Evolutionary conservation across 2,113 vertebrate species (phyloP).

Genomic region (Cairina moschata): DNA sequence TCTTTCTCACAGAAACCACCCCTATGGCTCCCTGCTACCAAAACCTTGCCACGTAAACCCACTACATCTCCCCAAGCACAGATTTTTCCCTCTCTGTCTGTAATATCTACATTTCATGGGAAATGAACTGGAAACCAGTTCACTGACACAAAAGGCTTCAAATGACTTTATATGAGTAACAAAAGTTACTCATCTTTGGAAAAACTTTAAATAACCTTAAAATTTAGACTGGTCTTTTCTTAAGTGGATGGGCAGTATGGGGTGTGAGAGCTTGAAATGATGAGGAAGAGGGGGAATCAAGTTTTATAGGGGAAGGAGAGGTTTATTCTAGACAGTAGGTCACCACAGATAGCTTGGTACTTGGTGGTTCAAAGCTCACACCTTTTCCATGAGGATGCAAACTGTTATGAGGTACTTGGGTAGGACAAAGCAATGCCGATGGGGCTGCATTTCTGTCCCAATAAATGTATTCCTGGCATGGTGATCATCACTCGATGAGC

Average conservation of each 20-base stretch:
- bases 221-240: background rate
- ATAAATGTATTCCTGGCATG: accelerated
- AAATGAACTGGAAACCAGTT: background rate
- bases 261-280: background rate
- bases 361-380: background rate
- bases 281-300: background rate
- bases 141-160: background rate
- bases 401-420: background rate
- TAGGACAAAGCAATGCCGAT: background rate
- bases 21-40: too few species aligned
- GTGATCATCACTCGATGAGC: background rate
- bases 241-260: background rate
- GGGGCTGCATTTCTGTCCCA: background rate
- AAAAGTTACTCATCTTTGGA: background rate
- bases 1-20: too few species aligned
- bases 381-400: background rate
- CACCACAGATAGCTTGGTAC: background rate
- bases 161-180: background rate
- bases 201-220: background rate
- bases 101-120: background rate
- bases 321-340: background rate
- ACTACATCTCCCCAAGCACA: background rate
- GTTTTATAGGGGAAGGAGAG: background rate
- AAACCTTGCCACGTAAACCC: too few species aligned
- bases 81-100: background rate